These are phyloP conservation scores for Pediacus dermestoides DNA, from an alignment of 2,888 invertebrate species.

Conservation along the genomic window DNA sequence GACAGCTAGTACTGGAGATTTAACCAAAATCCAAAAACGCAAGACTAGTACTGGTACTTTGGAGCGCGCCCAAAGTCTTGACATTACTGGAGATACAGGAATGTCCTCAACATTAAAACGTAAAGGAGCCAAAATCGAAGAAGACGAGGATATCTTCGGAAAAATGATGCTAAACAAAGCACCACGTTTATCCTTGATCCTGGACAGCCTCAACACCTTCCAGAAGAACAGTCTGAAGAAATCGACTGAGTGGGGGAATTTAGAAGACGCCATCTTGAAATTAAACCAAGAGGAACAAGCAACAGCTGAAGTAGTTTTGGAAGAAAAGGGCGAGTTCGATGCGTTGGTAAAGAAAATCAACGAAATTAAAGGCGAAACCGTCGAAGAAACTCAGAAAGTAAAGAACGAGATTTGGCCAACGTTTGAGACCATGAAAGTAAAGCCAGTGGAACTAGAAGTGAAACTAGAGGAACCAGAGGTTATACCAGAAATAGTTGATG, in stretches of 20 bases:
- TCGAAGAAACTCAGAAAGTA: constrained; percentile 22
- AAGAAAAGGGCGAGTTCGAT: constrained; percentile 40
- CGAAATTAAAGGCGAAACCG: constrained; percentile 41
- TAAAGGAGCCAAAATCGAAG: constrained; percentile 53
- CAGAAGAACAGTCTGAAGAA: constrained; percentile 68
- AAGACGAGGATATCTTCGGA: constrained; percentile 47
- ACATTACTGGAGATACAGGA: constrained; percentile 62
- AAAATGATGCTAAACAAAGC: constrained; percentile 57
- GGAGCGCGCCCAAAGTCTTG: constrained; percentile 77
- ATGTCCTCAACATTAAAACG: constrained; percentile 55
- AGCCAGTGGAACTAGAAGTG: constrained; percentile 17
- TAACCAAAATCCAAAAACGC: constrained; percentile 62
- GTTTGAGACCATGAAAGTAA: no score
- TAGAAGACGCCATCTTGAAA: constrained; percentile 71
- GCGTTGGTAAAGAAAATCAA: constrained; percentile 46
- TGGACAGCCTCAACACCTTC: constrained; percentile 66
- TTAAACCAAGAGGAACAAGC: constrained; percentile 40
- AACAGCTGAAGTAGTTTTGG: constrained; percentile 18
- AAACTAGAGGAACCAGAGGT: no score
- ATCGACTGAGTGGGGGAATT: constrained; percentile 70
- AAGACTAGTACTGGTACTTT: constrained; percentile 55
- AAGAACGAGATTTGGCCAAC: constrained; percentile 43
- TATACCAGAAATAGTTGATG: no score
- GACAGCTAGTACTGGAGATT: constrained; percentile 75
- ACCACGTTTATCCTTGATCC: constrained; percentile 57